Base-by-base conservation (phyloP, 2,888 invertebrate genomes). In the Nomada fabriciana region DNA sequence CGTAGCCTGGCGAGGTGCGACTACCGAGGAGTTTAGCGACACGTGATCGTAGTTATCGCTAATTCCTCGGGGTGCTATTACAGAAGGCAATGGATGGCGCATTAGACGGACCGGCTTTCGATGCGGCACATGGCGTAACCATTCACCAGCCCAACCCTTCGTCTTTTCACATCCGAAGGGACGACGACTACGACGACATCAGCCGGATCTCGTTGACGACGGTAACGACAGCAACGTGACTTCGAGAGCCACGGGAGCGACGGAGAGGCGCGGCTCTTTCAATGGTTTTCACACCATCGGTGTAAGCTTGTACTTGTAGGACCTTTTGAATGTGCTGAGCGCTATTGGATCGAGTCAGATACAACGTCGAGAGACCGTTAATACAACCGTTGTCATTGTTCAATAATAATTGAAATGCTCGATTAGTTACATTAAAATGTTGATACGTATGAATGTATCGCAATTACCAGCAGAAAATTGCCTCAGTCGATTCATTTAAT, bases 201-300 rank as follows among this genome's bases (percentile, higher is more conserved):
- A 84, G 86, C 85, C 88, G 88, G 89, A 90, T 88, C 88, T 80
- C 87, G 83, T 89, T 88, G 87, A 87, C 87, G 89, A 88, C 85
- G 90, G 91, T 91, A 91, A 91, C 88, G 91, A 88, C 88, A 82
- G 85, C 89, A 87, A 91, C 91, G 91, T 91, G 91, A 91, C 91
- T 90, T 77, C 53, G 65, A 43, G 29, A 57, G 57, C 52, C 69
- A 4, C 52, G 63, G 25, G 43, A 47, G 61, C 61, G 47, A 65
- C 70, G 68, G 82, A 83, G 65, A 77, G 29, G 23, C 52, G 15
- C 47, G 65, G 61, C 43, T 72, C 73, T 81, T 81, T 77, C 81
- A 83, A 70, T 61, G 73, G 69, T 83, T 83, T 83, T 81, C 82
- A 67, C 82, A 64, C 81, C 77, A 73, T 69, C 73, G 71, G 36